Evolutionary conservation across 2,113 vertebrate genomes (phyloP).

Genomic region (Coptodon rendalli): DNA sequence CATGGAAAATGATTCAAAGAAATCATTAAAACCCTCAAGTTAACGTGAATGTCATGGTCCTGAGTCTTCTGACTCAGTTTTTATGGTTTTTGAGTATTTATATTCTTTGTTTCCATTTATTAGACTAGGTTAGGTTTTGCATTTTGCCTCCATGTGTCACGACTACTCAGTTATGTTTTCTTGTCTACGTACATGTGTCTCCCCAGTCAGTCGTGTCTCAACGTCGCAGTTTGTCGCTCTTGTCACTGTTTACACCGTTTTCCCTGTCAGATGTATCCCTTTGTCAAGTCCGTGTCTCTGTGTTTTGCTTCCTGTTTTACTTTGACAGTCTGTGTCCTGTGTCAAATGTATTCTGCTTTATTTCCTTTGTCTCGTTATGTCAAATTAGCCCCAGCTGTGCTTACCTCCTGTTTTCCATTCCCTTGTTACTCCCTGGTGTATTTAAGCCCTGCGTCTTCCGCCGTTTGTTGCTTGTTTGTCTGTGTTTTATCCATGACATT

Average conservation of each 20-base stretch:
- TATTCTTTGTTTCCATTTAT: too few species aligned
- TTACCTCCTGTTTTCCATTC: background rate
- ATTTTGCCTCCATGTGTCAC: background rate
- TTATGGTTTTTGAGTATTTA: too few species aligned
- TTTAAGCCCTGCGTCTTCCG: fast-evolving
- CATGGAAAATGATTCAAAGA: background rate
- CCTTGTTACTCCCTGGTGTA: background rate
- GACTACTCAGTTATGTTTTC: too few species aligned
- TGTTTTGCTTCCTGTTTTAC: background rate
- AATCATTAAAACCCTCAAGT: background rate
- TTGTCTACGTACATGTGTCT: background rate
- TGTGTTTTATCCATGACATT: background rate
- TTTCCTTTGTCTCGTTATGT: background rate
- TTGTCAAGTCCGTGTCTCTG: background rate
- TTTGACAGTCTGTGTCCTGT: background rate
- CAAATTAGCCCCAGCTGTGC: background rate
- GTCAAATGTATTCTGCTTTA: background rate
- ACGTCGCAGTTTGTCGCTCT: fast-evolving
- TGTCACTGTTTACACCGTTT: background rate
- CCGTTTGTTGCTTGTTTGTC: fast-evolving
- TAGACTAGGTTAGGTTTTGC: background rate
- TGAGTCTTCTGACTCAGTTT: background rate
- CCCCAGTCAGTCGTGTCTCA: background rate
- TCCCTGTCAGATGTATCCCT: background rate
- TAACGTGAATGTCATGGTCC: background rate